Conservation (phyloP, 2,797 vertebrate genomes). For the Anguilla anguilla region DNA sequence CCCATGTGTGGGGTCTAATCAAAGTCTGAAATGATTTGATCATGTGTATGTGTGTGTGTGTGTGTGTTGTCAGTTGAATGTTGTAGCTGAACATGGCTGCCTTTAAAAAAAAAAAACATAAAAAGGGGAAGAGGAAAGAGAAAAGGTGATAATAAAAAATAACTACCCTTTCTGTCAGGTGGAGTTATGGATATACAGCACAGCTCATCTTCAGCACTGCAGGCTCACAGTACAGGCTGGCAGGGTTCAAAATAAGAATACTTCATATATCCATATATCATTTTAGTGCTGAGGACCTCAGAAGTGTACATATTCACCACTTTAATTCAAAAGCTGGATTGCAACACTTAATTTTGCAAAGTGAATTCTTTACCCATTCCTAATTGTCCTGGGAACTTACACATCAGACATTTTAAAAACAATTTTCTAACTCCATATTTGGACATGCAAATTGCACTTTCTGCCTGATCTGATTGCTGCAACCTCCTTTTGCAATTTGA, state of each 20-base stretch:
- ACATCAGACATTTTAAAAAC: too few species aligned
- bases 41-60: neutral
- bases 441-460: too few species aligned
- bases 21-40: neutral
- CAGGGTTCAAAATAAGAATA: neutral
- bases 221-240: neutral
- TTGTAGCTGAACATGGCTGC: neutral
- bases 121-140: conserved; percentile 4
- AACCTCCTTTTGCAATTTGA: too few species aligned
- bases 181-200: neutral
- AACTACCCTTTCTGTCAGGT: neutral
- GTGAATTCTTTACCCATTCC: too few species aligned
- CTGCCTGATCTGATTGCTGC: too few species aligned
- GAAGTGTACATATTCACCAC: too few species aligned
- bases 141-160: neutral
- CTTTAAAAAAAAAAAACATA: neutral
- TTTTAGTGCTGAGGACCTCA: too few species aligned
- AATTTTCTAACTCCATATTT: neutral
- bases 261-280: neutral
- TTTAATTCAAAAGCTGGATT: too few species aligned
- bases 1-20: neutral
- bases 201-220: neutral
- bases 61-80: neutral
- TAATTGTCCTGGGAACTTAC: too few species aligned
- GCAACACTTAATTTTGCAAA: too few species aligned